phyloP scores from a whole-genome alignment of 2,797 vertebrate genomes.

The Melanotaenia boesemani region DNA sequence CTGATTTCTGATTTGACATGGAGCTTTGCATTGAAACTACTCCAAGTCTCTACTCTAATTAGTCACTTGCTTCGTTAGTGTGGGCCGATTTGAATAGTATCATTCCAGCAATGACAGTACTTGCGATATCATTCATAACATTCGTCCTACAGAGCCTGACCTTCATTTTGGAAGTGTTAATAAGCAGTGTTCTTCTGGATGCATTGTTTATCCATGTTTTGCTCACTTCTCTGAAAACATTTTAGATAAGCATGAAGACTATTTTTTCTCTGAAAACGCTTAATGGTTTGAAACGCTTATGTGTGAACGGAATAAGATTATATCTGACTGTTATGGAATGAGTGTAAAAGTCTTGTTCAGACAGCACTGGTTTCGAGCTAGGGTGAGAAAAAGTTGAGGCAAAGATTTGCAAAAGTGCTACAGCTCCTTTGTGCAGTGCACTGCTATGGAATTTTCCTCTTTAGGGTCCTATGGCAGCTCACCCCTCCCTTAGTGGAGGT shows the following conservation, averaged over 20 bases:
- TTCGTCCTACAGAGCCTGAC: not conserved
- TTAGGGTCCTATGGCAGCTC: too few species aligned
- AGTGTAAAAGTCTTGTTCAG: constrained; percentile 29
- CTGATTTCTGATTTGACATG: constrained; percentile 50
- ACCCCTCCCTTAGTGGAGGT: too few species aligned
- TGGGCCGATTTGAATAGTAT: constrained; percentile 49
- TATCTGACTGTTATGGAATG: constrained; percentile 38
- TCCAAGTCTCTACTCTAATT: constrained; percentile 18
- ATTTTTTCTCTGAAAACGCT: not conserved
- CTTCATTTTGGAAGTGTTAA: not conserved
- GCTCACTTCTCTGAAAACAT: not conserved
- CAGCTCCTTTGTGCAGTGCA: not conserved
- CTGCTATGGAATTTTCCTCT: not conserved
- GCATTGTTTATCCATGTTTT: not conserved
- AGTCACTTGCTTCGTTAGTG: constrained; percentile 30
- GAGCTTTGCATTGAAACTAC: constrained; percentile 55
- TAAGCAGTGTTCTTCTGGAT: not conserved
- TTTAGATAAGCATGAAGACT: not conserved
- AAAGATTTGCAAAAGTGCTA: not conserved
- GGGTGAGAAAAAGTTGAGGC: constrained; percentile 21
- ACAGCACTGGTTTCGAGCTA: constrained; percentile 21
- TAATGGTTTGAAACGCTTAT: not conserved
- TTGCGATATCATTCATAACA: constrained; percentile 51
- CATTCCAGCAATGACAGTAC: constrained; percentile 45
- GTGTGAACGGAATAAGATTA: constrained; percentile 8